These are phyloP conservation scores for Drosophila sproati DNA, from an alignment of 1,140 invertebrate genomes.

Conservation along the genomic window DNA sequence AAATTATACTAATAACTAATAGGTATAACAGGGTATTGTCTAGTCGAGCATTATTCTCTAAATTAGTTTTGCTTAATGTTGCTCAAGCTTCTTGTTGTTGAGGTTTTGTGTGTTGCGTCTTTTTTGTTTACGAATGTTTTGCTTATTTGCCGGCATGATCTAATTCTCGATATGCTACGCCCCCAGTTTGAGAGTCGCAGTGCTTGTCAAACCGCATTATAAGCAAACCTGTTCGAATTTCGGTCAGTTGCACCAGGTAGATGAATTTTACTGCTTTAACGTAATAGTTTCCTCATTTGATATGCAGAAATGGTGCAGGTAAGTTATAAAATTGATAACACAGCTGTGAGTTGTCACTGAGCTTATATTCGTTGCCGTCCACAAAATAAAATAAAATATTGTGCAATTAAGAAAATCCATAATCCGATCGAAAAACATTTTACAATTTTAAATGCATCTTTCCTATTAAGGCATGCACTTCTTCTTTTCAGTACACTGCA, in stretches of 20 bases:
- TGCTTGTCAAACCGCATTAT: background rate
- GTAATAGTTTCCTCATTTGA: background rate
- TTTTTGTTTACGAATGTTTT: conserved; percentile 42
- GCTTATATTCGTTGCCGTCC: no score
- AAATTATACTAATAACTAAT: background rate
- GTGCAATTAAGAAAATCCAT: no score
- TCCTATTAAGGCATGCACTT: no score
- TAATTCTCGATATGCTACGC: conserved; percentile 19
- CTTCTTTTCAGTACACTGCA: no score
- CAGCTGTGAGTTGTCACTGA: no score
- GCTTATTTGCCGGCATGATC: conserved; percentile 48
- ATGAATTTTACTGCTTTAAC: background rate
- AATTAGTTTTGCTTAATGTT: background rate
- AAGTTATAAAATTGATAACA: background rate
- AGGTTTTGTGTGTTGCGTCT: conserved; percentile 14
- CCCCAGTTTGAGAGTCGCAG: conserved; percentile 26
- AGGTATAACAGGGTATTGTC: background rate
- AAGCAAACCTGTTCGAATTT: conserved; percentile 1
- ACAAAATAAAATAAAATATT: no score
- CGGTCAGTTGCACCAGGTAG: background rate
- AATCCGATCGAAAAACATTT: no score
- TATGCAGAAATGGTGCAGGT: background rate
- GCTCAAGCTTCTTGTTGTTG: conserved; percentile 31
- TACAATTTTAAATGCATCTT: no score
- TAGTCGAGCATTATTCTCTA: background rate